Evolutionary conservation across 2,888 invertebrate genomes (phyloP).

Genomic region (Luperina nickerlii): DNA sequence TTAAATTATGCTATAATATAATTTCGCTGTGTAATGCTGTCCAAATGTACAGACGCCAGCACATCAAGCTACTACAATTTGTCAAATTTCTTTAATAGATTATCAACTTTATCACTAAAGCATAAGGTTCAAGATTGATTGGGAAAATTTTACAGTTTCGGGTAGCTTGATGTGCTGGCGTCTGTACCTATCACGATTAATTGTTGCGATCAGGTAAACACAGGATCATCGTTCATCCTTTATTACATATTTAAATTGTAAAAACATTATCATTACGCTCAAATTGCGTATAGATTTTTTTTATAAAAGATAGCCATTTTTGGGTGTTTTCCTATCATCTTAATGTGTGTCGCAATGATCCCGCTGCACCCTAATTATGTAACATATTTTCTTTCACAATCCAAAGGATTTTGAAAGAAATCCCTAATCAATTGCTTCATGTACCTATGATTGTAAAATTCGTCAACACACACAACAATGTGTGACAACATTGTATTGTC

Average conservation of each 20-base stretch:
- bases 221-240: neutral
- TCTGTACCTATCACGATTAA: neutral
- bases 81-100: too few relatives aligned
- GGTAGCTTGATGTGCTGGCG: too few relatives aligned
- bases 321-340: neutral
- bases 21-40: neutral
- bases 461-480: too few relatives aligned
- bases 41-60: too few relatives aligned
- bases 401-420: neutral
- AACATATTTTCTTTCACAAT: neutral
- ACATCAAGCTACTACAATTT: too few relatives aligned
- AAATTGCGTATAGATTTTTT: neutral
- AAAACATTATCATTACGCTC: neutral
- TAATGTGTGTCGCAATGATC: too few relatives aligned
- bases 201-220: neutral
- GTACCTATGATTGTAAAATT: neutral
- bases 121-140: too few relatives aligned
- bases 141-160: too few relatives aligned
- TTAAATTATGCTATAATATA: neutral
- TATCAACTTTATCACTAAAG: too few relatives aligned
- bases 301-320: neutral
- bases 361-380: neutral
- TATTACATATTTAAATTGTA: neutral
- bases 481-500: too few relatives aligned
- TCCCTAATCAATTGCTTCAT: neutral